Percentiles rank a stretch among this genome's conserved stretches.
Conservation (phyloP, 2,888 invertebrate species). For the Bellardia pandia region DNA sequence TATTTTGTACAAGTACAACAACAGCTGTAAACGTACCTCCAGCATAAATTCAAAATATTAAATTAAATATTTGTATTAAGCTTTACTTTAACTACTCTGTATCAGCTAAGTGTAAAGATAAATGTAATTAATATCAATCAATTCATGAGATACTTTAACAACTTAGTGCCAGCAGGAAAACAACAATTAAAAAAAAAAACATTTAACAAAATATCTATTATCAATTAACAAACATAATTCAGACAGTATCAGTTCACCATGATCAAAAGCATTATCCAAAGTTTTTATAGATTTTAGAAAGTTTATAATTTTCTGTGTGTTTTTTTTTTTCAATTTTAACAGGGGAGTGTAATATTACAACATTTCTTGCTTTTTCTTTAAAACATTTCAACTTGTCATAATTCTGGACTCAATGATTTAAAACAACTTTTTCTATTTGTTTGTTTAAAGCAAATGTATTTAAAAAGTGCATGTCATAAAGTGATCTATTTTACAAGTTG, state of each 20-base stretch:
- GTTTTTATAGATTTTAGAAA: slow-evolving; percentile 19
- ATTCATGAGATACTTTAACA: background rate
- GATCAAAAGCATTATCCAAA: slow-evolving; percentile 24
- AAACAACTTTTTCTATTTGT: slow-evolving; percentile 45
- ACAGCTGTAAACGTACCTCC: no score
- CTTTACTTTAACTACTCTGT: no score
- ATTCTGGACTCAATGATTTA: slow-evolving; percentile 38
- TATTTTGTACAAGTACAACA: no score
- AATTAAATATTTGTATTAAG: no score
- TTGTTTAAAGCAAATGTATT: background rate
- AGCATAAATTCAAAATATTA: no score
- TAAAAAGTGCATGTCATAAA: slow-evolving; percentile 30
- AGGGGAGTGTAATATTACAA: slow-evolving; percentile 3
- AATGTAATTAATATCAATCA: background rate
- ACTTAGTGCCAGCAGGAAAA: background rate
- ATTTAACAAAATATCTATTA: slow-evolving; percentile 23
- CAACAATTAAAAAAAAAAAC: background rate
- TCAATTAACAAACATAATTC: slow-evolving; percentile 20
- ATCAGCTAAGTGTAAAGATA: background rate
- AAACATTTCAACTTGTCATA: slow-evolving; percentile 56
- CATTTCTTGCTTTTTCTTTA: slow-evolving; percentile 1
- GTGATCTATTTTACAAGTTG: slow-evolving; percentile 42
- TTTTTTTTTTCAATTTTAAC: background rate
- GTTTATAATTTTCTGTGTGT: background rate
- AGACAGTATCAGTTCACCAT: background rate